Evolutionary conservation across 2,888 invertebrate genomes (phyloP).

Genomic region (Synanthedon myopaeformis): DNA sequence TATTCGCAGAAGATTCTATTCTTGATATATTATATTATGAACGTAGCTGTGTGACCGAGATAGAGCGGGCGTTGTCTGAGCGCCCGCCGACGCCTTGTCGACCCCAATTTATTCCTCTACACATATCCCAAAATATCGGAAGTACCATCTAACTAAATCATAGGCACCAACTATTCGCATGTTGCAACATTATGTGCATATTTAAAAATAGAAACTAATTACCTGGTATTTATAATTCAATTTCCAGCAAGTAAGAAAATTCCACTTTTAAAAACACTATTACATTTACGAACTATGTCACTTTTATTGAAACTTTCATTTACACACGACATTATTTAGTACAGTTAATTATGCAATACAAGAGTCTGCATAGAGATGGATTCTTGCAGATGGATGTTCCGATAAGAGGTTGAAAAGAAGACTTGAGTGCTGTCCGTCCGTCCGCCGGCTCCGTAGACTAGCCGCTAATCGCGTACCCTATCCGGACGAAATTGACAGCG

Average conservation of each 20-base stretch:
- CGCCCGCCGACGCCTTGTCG: constrained; percentile 41
- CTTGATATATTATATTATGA: constrained; percentile 6
- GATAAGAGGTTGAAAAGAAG: not conserved
- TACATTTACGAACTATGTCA: not conserved
- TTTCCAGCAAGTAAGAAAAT: no score
- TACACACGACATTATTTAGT: not conserved
- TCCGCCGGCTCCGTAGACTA: constrained; percentile 1
- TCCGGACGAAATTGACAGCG: constrained; percentile 64
- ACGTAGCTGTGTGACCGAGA: constrained; percentile 61
- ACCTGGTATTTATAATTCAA: no score
- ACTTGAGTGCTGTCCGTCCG: not conserved
- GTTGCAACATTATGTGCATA: not conserved
- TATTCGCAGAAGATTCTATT: no score
- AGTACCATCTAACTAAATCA: not conserved
- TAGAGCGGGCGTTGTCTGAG: constrained; percentile 54
- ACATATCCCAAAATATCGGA: constrained; percentile 65
- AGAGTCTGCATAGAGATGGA: not conserved
- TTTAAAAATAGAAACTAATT: no score
- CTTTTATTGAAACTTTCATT: not conserved
- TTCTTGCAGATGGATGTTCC: not conserved
- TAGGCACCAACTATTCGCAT: not conserved
- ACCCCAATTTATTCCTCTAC: constrained; percentile 55
- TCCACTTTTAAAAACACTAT: not conserved
- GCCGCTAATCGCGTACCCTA: constrained; percentile 59
- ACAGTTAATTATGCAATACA: not conserved